Base-by-base conservation (phyloP, 1,140 invertebrate species). In the Habropoda laboriosa region DNA sequence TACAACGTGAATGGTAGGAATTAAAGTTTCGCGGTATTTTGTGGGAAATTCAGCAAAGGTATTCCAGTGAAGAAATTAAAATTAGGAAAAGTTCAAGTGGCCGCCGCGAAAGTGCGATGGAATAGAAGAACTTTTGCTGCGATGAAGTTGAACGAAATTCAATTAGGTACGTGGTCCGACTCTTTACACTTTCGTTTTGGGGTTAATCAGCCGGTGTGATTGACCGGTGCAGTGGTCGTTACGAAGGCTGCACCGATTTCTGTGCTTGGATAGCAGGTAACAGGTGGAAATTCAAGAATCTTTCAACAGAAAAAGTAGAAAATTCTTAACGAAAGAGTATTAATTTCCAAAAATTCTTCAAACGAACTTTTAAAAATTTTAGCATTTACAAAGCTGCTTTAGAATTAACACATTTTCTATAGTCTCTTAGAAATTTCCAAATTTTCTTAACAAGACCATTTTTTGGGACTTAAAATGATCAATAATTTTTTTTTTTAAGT, bases 11-110 rank as follows among this genome's bases (percentile, higher is more conserved):
- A 16, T 27, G 21, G 21, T 18, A n/a, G 53, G 4, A 57, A 32
- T 57, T 57, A 32, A 57, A 35, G 55, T 57, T 57, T 8, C 30
- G 53, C 24, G 1, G 42, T 13, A 45, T 45, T 10, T 12, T 1
- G 27, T 8, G 47, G n/a, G 24, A 55, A 27, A 27, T 55, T 27
- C 24, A 4, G 24, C 27, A 30, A 55, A 55, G 53, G 24, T 55
- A n/a, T 24, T 55, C 53, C 53, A 27, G 53, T n/a, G 24, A 61
- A 61, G 38, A 42, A 63, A 63, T 63, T 63, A 63, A 63, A 63
- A 63, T 63, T 42, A 42, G 21, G 38, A 35, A n/a, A 57, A 57
- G 55, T 57, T 57, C 30, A 6, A 32, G 16, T 32, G 55, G 55
- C 4, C 24, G 53, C 57, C n/a, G 18, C 24, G 32, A 18, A n/a